Base-by-base conservation (phyloP, 2,113 vertebrate species). In the Xenotilapia caudafasciata region DNA sequence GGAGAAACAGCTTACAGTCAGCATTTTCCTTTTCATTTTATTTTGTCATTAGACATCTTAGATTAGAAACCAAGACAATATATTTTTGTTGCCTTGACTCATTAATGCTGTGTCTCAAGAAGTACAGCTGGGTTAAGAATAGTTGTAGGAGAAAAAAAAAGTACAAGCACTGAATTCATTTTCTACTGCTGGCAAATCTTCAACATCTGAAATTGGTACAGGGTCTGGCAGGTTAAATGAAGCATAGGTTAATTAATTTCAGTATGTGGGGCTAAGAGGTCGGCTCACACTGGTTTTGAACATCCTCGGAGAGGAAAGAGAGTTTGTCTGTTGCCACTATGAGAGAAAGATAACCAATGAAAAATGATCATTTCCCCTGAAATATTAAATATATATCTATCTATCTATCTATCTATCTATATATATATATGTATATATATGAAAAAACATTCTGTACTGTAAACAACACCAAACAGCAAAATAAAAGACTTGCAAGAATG, bases 1-100 rank as follows among this genome's bases (percentile, higher is more conserved):
- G 26, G 33, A 42, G 58, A 70, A 87, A 31, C 35, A 73, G 89
- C 54, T 47, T 28, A 11, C 81, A 85, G 47, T 84, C 77, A 87
- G 84, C 89, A 23, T 55, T 87, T 92, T 49, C 14, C 8, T 65
- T 49, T 42, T 65, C n/a, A 42, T 82, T 88, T 91, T 77, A 83
- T 85, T 85, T 86, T 65, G 35, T 87, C 55, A 56, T 90, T 77
- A 83, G 28, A 87, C 55, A 70, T 49, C 28, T 58, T 31, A 79
- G 49, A 88, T 89, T 79, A 82, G 31, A 89, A 65, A 75, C 40
- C 54, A 58, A 58, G 62, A 55, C 53, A 79, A 70, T 73, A 75
- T 51, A 81, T 79, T 77, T 28, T 75, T 14, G 28, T 40, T 28
- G n/a, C 73, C 80, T 86, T 53, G 38, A 80, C 70, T 81, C 54